Percentiles rank a stretch among this genome's conserved stretches.
phyloP scores from a whole-genome alignment of 2,888 invertebrate species.

The Gibbula magus region DNA sequence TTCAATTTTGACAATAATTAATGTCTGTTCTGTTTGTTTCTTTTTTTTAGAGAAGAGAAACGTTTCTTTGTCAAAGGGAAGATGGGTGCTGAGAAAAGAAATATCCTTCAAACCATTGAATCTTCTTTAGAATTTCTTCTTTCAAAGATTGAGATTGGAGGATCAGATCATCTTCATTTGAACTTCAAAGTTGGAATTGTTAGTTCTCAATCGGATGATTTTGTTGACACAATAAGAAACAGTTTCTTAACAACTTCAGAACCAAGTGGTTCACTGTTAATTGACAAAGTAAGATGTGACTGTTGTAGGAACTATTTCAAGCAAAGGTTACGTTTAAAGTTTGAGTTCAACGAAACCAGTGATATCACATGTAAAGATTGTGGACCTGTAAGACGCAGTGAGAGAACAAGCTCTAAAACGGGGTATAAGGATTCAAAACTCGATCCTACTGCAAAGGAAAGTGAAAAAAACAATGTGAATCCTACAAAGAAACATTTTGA shows the following conservation, averaged over 20 bases:
- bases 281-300: background rate
- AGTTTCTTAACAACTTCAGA: background rate
- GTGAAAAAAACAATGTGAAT: background rate
- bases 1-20: too few species aligned
- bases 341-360: background rate
- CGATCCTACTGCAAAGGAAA: background rate
- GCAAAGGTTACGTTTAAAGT: background rate
- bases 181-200: background rate
- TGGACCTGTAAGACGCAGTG: conserved; percentile 6
- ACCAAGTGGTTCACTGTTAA: background rate
- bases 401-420: background rate
- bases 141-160: background rate
- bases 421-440: background rate
- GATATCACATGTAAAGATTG: background rate
- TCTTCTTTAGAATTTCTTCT: background rate
- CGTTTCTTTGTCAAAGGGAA: too few species aligned
- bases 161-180: background rate
- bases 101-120: background rate
- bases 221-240: background rate
- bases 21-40: too few species aligned
- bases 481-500: background rate
- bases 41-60: too few species aligned
- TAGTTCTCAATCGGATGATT: background rate
- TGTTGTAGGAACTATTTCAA: background rate
- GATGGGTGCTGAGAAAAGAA: too few species aligned